Conservation (phyloP, 2,113 vertebrate genomes). For the Mastomys natalensis region DNA sequence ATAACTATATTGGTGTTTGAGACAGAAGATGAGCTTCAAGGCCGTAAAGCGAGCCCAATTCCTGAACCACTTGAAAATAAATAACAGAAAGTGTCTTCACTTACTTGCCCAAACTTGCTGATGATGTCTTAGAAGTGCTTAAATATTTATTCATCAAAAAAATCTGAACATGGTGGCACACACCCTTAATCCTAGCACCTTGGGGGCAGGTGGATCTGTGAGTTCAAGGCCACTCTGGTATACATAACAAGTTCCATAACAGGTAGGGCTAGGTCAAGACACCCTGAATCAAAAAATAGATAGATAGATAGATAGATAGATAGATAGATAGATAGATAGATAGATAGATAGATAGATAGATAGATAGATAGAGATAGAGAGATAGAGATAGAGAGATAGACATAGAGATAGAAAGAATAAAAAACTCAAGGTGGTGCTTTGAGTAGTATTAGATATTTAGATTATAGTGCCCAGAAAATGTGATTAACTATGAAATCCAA, state of each 20-base stretch:
- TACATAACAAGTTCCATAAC: background rate
- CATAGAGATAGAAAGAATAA: background rate
- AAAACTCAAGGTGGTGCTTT: background rate
- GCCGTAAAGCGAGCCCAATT: background rate
- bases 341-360: too few species aligned
- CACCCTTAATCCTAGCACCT: background rate
- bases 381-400: background rate
- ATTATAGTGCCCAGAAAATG: background rate
- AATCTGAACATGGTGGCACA: background rate
- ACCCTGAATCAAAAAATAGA: too few species aligned
- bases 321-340: too few species aligned
- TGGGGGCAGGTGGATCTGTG: background rate
- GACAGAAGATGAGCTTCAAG: background rate
- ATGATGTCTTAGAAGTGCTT: background rate
- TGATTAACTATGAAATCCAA: conserved; percentile 20
- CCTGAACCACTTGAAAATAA: conserved; percentile 65
- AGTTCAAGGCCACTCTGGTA: background rate
- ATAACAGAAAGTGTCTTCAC: conserved; percentile 25
- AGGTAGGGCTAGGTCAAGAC: background rate
- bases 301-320: too few species aligned
- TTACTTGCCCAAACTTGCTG: background rate
- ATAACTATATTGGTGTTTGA: conserved; percentile 46
- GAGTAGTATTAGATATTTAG: conserved; percentile 32
- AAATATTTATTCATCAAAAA: background rate
- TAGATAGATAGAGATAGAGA: too few species aligned